phyloP scores from a whole-genome alignment of 2,113 vertebrate genomes.

The Piliocolobus tephrosceles region DNA sequence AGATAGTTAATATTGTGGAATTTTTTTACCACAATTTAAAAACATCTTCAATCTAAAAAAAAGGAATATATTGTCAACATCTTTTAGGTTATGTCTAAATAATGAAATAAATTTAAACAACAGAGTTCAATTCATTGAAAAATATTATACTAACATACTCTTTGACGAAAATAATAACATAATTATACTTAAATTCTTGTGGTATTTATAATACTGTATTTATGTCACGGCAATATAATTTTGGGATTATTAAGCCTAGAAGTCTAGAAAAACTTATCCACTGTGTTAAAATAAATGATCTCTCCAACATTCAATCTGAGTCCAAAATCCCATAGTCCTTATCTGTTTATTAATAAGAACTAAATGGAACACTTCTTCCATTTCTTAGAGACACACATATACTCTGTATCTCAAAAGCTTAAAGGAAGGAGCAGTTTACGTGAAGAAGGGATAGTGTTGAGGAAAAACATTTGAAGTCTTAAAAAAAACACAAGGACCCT shows the following conservation, averaged over 20 bases:
- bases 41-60: not conserved
- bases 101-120: not conserved
- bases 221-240: constrained; percentile 25
- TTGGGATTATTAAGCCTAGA: constrained; percentile 22
- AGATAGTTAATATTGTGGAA: not conserved
- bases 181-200: not conserved
- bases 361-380: constrained; percentile 11
- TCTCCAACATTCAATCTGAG: not conserved
- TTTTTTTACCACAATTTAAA: not conserved
- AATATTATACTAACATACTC: not conserved
- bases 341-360: constrained; percentile 38
- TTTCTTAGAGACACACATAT: not conserved
- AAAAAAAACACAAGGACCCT: not conserved
- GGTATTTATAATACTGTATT: not conserved
- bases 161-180: constrained; percentile 28
- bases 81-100: not conserved
- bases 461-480: not conserved
- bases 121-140: not conserved
- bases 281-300: constrained; percentile 1
- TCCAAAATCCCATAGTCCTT: not conserved
- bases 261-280: constrained; percentile 9
- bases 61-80: not conserved
- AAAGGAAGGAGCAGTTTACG: not conserved
- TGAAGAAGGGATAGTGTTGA: not conserved
- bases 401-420: not conserved